Evolutionary conservation across 1,140 invertebrate species (phyloP).

Genomic region (Argopecten irradians): DNA sequence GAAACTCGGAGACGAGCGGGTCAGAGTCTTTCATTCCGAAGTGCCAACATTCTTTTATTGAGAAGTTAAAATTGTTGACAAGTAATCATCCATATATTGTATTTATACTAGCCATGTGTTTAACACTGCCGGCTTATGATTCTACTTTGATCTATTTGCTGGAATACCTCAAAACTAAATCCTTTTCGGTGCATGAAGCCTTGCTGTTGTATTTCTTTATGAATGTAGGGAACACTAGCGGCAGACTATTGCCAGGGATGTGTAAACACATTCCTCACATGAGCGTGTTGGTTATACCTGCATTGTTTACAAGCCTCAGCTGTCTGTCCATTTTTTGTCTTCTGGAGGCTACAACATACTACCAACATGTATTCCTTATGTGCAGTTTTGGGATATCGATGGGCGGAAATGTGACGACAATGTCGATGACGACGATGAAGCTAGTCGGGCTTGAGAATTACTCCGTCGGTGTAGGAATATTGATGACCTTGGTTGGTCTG

Average conservation of each 20-base stretch:
- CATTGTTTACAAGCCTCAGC: not conserved
- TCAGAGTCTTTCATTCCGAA: not conserved
- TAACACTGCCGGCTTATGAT: not conserved
- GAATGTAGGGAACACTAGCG: not conserved
- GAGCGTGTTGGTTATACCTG: not conserved
- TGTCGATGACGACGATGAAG: slow-evolving; percentile 29
- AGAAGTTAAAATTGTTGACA: not conserved
- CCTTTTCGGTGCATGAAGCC: not conserved
- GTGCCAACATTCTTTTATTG: not conserved
- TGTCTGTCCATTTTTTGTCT: not conserved
- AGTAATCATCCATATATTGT: not conserved
- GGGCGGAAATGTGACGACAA: slow-evolving; percentile 31
- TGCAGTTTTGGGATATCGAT: slow-evolving; percentile 25
- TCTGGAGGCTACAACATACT: not conserved
- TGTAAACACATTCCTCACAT: not conserved
- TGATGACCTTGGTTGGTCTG: slow-evolving; percentile 15
- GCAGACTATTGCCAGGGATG: not conserved
- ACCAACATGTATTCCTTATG: not conserved
- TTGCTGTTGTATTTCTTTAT: not conserved
- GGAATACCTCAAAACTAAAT: not conserved
- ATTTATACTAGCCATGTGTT: not conserved
- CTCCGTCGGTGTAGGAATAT: slow-evolving; percentile 17
- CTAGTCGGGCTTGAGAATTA: slow-evolving; percentile 30
- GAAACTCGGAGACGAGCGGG: not conserved
- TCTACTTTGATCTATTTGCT: not conserved